Conservation (phyloP, 2,888 invertebrate species). For the Eurytoma adleriae region DNA sequence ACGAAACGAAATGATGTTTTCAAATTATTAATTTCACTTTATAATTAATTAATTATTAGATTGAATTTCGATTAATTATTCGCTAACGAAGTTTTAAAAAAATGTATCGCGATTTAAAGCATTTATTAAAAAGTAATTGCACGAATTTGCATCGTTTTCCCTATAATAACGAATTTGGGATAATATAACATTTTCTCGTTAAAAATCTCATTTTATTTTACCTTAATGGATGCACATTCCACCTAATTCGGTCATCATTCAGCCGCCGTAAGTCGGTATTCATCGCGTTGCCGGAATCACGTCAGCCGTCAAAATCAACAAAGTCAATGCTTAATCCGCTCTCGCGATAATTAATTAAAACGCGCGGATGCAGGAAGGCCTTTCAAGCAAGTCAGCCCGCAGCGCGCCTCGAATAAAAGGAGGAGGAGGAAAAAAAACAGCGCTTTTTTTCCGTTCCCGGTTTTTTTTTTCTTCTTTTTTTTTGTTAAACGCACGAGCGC, state of each 20-base stretch:
- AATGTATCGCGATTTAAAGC: no score
- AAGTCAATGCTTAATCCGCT: background rate
- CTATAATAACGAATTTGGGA: no score
- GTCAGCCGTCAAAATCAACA: background rate
- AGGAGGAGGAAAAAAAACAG: background rate
- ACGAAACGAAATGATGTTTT: conserved; percentile 1
- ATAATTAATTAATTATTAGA: background rate
- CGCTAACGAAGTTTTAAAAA: no score
- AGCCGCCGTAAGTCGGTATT: no score
- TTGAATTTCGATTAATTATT: no score
- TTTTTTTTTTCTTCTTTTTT: conserved; percentile 3
- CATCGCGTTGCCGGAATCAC: background rate
- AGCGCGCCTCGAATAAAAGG: background rate
- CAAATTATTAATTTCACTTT: background rate
- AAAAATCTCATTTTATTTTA: no score
- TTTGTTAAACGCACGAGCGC: conserved; percentile 10
- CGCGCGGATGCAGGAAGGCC: background rate
- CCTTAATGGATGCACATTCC: no score
- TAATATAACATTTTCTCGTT: no score
- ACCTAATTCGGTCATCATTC: no score
- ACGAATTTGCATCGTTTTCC: no score
- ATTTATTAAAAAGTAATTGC: no score
- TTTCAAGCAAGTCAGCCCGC: background rate
- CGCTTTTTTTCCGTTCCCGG: no score
- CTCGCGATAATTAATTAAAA: conserved; percentile 5